A percentile compares a stretch with the other conserved stretches of the same genome.
These are phyloP conservation scores for Ochropacha duplaris DNA, from an alignment of 2,888 invertebrate species.

Conservation along the genomic window DNA sequence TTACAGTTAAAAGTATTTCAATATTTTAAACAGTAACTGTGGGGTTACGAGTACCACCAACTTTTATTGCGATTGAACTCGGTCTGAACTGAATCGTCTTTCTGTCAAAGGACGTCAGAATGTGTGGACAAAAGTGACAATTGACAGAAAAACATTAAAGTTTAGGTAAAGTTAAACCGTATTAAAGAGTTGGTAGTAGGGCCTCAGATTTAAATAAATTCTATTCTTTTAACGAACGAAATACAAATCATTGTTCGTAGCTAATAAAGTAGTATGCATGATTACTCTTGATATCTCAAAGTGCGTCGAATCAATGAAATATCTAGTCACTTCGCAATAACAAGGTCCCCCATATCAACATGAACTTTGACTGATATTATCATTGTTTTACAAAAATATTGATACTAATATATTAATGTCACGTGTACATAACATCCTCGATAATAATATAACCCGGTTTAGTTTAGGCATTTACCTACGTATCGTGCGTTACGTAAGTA, in stretches of 20 bases:
- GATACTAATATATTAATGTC: constrained; percentile 37
- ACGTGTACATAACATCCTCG: constrained; percentile 34
- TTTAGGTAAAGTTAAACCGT: too few relatives aligned
- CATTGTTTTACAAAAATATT: constrained; percentile 65
- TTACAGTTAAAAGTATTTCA: too few relatives aligned
- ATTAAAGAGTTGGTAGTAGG: too few relatives aligned
- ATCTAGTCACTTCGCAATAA: constrained; percentile 50
- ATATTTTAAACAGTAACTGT: too few relatives aligned
- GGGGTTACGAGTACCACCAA: too few relatives aligned
- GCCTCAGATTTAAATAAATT: too few relatives aligned
- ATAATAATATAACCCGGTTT: constrained; percentile 49
- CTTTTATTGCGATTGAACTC: too few relatives aligned
- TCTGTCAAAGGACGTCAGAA: too few relatives aligned
- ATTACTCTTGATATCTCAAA: background rate
- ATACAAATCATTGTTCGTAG: background rate
- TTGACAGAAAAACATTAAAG: too few relatives aligned
- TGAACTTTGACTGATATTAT: constrained; percentile 69
- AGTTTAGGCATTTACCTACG: constrained; percentile 9
- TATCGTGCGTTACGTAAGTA: constrained; percentile 40
- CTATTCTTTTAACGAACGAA: background rate
- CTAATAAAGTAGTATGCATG: background rate
- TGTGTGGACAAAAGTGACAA: too few relatives aligned
- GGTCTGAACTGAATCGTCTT: too few relatives aligned
- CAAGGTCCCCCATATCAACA: constrained; percentile 49
- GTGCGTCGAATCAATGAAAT: constrained; percentile 1